phyloP scores from a whole-genome alignment of 2,797 vertebrate genomes.

The Pantherophis vulpinus region DNA sequence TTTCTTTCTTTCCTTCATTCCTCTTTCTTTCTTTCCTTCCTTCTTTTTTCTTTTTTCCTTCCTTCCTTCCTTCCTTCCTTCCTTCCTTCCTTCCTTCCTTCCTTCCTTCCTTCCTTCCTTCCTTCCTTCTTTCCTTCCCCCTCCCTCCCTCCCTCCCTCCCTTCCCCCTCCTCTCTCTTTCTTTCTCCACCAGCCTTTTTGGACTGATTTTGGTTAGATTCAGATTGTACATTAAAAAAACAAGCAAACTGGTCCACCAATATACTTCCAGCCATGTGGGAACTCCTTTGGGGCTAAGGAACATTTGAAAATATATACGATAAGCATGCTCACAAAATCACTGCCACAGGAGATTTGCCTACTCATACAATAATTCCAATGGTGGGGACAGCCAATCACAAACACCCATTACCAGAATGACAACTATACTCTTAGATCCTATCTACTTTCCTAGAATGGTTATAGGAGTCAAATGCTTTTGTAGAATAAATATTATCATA shows the following conservation, averaged over 20 bases:
- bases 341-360: not conserved
- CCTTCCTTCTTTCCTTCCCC: not conserved
- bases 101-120: too few relatives aligned
- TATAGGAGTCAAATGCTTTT: not conserved
- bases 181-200: constrained; percentile 64
- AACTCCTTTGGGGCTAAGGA: not conserved
- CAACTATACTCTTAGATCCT: not conserved
- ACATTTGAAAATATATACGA: not conserved
- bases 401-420: not conserved
- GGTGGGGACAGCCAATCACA: not conserved
- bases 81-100: not conserved
- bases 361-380: not conserved
- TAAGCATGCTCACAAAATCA: not conserved
- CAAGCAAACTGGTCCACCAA: not conserved
- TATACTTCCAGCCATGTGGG: not conserved
- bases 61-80: not conserved
- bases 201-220: not conserved
- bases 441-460: not conserved
- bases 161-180: not conserved
- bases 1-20: too few relatives aligned
- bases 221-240: not conserved
- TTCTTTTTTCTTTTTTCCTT: accelerated
- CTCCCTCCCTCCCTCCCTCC: too few relatives aligned
- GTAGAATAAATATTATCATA: not conserved
- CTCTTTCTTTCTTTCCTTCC: not conserved